phyloP scores from a whole-genome alignment of 1,140 invertebrate genomes.

The Pemphigus obesinymphae region DNA sequence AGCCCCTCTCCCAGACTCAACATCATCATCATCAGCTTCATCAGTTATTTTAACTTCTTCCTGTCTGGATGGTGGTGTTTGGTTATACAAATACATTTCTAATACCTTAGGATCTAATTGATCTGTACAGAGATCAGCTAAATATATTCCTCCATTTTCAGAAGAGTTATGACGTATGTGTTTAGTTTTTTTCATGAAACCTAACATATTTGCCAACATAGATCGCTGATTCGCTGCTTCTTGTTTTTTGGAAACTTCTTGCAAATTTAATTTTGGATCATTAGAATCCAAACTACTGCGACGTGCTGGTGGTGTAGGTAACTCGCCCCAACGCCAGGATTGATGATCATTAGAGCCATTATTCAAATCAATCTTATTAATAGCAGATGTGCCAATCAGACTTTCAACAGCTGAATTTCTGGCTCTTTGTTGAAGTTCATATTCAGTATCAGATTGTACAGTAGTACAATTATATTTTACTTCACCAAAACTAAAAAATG shows the following conservation, averaged over 20 bases:
- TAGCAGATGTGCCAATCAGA: constrained; percentile 31
- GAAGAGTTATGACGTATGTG: constrained; percentile 62
- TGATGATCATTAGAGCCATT: constrained; percentile 45
- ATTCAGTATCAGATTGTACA: constrained; percentile 89
- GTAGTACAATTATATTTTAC: constrained; percentile 69
- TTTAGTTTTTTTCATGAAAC: constrained; percentile 81
- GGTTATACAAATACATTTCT: constrained; percentile 62
- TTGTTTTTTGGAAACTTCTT: constrained; percentile 38
- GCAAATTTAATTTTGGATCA: constrained; percentile 20
- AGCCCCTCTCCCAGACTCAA: constrained; percentile 89
- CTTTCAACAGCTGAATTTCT: constrained; percentile 52
- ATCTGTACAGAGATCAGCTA: constrained; percentile 84
- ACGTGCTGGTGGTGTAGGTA: constrained; percentile 59
- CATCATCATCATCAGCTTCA: constrained; percentile 64
- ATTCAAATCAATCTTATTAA: constrained; percentile 51
- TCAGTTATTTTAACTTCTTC: constrained; percentile 34
- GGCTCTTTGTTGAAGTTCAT: constrained; percentile 66
- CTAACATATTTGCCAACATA: constrained; percentile 84
- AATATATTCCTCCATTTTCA: constrained; percentile 68
- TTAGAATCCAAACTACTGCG: constrained; percentile 23
- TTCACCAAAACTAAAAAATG: constrained; percentile 56
- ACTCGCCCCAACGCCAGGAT: constrained; percentile 93
- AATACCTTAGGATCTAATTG: constrained; percentile 85
- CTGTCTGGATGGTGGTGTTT: constrained; percentile 22
- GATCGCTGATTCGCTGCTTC: constrained; percentile 61